phyloP scores from a whole-genome alignment of 1,140 invertebrate species.

The Drosophila ananassae region DNA sequence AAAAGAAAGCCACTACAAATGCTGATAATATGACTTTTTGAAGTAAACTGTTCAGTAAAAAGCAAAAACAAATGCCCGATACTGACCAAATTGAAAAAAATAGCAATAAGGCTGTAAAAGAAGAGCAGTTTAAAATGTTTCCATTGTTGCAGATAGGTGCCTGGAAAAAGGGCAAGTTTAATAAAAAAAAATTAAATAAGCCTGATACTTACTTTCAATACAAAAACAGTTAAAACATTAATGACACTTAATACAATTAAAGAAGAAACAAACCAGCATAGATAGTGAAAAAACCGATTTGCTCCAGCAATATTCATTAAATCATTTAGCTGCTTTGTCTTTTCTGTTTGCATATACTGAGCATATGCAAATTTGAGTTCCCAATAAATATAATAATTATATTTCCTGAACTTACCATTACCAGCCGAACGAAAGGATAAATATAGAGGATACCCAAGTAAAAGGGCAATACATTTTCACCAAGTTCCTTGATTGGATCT shows the following conservation, averaged over 20 bases:
- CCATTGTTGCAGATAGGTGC: slow-evolving; percentile 21
- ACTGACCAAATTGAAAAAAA: slow-evolving; percentile 18
- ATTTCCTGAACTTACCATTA: slow-evolving; percentile 14
- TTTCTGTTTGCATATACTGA: slow-evolving; percentile 21
- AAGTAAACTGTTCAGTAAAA: slow-evolving; percentile 13
- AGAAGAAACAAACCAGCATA: slow-evolving; percentile 13
- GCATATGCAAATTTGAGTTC: background rate
- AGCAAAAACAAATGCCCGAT: slow-evolving; percentile 23
- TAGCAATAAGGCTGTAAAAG: slow-evolving; percentile 4
- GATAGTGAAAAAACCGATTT: slow-evolving; percentile 9
- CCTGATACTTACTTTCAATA: slow-evolving; percentile 18
- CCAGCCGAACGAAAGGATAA: slow-evolving; percentile 18
- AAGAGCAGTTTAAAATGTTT: slow-evolving; percentile 24
- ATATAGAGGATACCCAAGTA: slow-evolving; percentile 22
- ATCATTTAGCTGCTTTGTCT: slow-evolving; percentile 20
- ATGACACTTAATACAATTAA: slow-evolving; percentile 5
- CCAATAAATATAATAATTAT: background rate
- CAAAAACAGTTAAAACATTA: slow-evolving; percentile 10
- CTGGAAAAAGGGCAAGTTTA: background rate
- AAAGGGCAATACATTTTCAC: slow-evolving; percentile 8
- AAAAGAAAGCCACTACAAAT: background rate
- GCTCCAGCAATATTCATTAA: slow-evolving; percentile 25
- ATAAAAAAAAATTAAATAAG: slow-evolving; percentile 1
- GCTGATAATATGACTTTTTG: background rate
- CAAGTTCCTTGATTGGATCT: slow-evolving; percentile 4